phyloP scores from a whole-genome alignment of 2,113 vertebrate species.

The Pterocles orientalis region DNA sequence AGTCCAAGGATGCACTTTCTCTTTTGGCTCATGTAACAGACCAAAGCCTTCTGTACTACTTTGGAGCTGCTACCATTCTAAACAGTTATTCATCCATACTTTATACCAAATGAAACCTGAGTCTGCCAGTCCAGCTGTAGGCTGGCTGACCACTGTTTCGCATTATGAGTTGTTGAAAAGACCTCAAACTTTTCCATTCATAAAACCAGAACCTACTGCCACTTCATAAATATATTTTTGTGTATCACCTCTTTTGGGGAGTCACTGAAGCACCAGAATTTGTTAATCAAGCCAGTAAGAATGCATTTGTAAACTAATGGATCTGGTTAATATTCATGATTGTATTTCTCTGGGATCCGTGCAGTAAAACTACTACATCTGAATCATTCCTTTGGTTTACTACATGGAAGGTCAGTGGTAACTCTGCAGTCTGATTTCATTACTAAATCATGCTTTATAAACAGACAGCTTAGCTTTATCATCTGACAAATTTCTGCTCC shows the following conservation, averaged over 20 bases:
- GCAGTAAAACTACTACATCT: neutral
- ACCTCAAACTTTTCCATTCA: neutral
- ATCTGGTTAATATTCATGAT: neutral
- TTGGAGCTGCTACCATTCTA: neutral
- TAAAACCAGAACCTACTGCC: neutral
- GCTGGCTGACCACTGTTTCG: neutral
- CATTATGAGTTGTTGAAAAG: neutral
- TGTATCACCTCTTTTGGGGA: neutral
- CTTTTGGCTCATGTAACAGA: neutral
- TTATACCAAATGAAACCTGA: neutral
- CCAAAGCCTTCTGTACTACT: neutral
- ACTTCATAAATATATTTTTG: neutral
- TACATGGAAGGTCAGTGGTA: neutral
- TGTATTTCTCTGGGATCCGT: neutral
- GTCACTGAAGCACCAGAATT: neutral
- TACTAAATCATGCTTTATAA: constrained; percentile 4
- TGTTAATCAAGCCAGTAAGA: neutral
- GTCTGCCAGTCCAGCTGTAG: neutral
- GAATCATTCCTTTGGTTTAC: neutral
- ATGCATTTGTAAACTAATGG: neutral
- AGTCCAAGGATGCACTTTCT: constrained; percentile 20
- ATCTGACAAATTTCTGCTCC: neutral
- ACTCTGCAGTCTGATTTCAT: neutral
- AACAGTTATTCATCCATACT: neutral
- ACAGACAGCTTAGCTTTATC: neutral